A percentile compares a stretch with the other conserved stretches of the same genome.
phyloP scores from a whole-genome alignment of 2,888 invertebrate genomes.

The Ochropleura leucogaster region DNA sequence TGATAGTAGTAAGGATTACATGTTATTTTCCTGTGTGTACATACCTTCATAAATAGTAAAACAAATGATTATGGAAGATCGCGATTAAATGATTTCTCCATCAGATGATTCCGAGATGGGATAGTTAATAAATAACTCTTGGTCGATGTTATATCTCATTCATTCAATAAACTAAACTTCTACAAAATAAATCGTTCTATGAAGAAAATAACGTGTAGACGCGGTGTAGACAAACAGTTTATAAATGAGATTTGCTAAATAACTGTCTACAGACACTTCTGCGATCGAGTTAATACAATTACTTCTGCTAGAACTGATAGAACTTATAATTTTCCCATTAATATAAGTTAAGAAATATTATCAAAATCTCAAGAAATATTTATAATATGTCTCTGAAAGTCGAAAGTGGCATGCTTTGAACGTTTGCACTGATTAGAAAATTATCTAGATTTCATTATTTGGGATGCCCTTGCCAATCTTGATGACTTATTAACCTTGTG shows the following conservation, averaged over 20 bases:
- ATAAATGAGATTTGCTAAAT: constrained; percentile 29
- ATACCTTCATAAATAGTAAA: too few species aligned
- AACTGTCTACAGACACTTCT: constrained; percentile 20
- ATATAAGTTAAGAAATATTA: constrained; percentile 33
- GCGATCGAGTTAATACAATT: constrained; percentile 29
- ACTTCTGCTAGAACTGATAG: constrained; percentile 6
- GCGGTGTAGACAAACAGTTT: constrained; percentile 20
- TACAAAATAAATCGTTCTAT: constrained; percentile 16
- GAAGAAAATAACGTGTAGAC: not conserved
- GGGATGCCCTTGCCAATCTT: constrained; percentile 25
- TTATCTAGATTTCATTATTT: constrained; percentile 12
- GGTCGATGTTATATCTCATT: not conserved
- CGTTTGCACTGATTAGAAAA: constrained; percentile 27
- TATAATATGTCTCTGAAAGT: constrained; percentile 21
- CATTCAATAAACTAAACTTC: constrained; percentile 7
- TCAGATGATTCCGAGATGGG: not conserved
- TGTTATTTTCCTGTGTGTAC: too few species aligned
- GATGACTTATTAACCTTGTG: constrained; percentile 41
- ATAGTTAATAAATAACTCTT: not conserved
- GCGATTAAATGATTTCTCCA: not conserved
- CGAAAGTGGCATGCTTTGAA: constrained; percentile 25
- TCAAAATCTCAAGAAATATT: constrained; percentile 25
- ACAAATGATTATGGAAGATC: not conserved
- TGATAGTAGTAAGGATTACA: too few species aligned
- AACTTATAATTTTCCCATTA: constrained; percentile 38